Percentiles rank a stretch among this genome's conserved stretches.
Evolutionary conservation across 2,888 invertebrate genomes (phyloP).

Genomic region (Leistus spinibarbis): DNA sequence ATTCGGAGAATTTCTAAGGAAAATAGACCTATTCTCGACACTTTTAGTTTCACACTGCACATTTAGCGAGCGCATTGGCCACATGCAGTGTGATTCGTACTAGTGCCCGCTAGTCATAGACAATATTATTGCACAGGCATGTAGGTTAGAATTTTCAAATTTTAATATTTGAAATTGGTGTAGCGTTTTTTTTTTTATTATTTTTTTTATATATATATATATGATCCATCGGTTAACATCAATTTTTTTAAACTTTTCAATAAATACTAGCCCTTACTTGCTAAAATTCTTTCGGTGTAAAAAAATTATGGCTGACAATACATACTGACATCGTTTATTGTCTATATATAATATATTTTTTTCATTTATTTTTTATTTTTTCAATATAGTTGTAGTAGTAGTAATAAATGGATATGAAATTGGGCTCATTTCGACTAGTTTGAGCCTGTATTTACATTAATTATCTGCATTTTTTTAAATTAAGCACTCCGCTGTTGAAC

Average conservation of each 20-base stretch:
- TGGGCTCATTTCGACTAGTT: not conserved
- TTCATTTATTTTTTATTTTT: not conserved
- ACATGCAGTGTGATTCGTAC: not conserved
- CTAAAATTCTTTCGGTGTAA: not conserved
- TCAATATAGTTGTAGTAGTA: not conserved
- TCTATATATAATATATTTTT: not conserved
- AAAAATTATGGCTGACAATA: not conserved
- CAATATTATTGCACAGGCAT: not conserved
- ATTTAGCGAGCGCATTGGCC: not conserved
- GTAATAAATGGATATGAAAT: not conserved
- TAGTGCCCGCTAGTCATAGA: not conserved
- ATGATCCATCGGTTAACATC: not conserved
- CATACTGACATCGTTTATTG: not conserved
- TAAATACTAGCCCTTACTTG: not conserved
- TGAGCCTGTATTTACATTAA: not conserved
- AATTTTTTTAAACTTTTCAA: not conserved
- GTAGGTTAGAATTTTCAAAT: not conserved
- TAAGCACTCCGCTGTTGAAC: not conserved
- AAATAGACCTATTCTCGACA: not conserved
- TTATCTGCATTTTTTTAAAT: not conserved
- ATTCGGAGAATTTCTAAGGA: not conserved
- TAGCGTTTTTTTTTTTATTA: not conserved
- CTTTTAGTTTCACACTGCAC: not conserved
- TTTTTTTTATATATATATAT: not conserved
- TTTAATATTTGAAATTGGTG: not conserved